Evolutionary conservation across 1,140 invertebrate species (phyloP), one percentile per base, ranked within the genome.

Genomic region (Adoxophyes honmai): DNA sequence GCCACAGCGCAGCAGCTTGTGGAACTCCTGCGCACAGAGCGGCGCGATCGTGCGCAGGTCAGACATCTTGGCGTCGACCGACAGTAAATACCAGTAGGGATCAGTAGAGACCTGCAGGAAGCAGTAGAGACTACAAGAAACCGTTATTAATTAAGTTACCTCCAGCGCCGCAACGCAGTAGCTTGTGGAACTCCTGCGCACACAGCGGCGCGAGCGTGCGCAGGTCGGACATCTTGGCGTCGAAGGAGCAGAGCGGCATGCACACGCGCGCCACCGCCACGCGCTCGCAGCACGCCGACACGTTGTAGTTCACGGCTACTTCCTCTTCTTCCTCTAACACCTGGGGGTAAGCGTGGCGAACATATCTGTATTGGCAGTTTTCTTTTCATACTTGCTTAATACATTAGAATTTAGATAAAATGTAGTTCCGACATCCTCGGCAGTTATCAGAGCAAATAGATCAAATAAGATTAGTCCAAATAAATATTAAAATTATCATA

Each of bases 241-340:
- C 93, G 76, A 95, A 96, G 0, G 93, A 92, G 72, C 95, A 96
- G n/a, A 96, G 89, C 0, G 95, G 94, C 76, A 95, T 91, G 74
- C 95, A 96, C 10, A 93, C 91, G 21, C 90, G 90, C 53, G 93
- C 92, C 11, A 96, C 68, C 15, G 93, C 92, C 1, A 94, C 94
- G 7, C 90, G 88, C 3, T 92, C 90, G 80, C 95, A 96, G 75
- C 95, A 96, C 4, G 91, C 90, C 6, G 94, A 95, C 68, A 95
- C 92, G 77, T 96, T 96, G 83, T 96, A 96, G 0, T 81, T 66
- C 48, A 78, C 80, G 7, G 87, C 80, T 71, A 86, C 81, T 68
- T 92, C 91, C 35, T 90, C 78, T 74, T 92, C 89, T 35, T 91
- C 91, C 73, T 92, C 91, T 34, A 89, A 66, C 9, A 91, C 66